Conservation (phyloP, 2,888 invertebrate species). For the Nemurella pictetii region DNA sequence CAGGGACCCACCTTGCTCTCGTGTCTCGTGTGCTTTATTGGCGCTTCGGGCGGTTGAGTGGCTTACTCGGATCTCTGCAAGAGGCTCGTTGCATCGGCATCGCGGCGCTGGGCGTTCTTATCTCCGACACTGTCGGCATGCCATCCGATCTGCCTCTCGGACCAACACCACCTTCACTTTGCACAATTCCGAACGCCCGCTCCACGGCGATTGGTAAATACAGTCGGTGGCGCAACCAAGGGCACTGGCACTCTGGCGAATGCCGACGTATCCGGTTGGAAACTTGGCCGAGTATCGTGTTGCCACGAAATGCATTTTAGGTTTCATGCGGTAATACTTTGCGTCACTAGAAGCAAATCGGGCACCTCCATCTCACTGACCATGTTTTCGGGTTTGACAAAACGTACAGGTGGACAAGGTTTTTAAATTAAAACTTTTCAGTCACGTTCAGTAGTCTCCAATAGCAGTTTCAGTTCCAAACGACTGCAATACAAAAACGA, state of each 20-base stretch:
- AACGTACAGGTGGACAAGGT: no score
- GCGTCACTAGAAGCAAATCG: no score
- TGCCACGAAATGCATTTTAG: no score
- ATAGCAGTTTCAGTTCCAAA: no score
- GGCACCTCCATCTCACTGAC: no score
- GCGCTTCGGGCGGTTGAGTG: background rate
- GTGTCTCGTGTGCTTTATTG: background rate
- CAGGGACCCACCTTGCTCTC: background rate
- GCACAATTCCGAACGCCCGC: background rate
- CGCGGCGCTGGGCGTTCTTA: background rate
- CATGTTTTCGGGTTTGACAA: no score
- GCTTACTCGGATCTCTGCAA: background rate
- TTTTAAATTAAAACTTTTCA: no score
- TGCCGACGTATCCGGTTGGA: background rate
- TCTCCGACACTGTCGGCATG: background rate
- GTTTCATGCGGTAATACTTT: no score
- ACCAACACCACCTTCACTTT: background rate
- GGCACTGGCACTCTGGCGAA: background rate
- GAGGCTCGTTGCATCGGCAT: background rate
- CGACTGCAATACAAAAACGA: no score
- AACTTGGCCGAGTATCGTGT: no score
- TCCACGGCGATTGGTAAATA: background rate
- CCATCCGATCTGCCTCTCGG: background rate
- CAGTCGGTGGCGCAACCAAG: background rate
- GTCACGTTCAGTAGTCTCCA: no score